A percentile compares a stretch with the other conserved stretches of the same genome.
These are phyloP conservation scores for Drosophila micromelanica DNA, from an alignment of 1,140 invertebrate genomes.

Conservation along the genomic window DNA sequence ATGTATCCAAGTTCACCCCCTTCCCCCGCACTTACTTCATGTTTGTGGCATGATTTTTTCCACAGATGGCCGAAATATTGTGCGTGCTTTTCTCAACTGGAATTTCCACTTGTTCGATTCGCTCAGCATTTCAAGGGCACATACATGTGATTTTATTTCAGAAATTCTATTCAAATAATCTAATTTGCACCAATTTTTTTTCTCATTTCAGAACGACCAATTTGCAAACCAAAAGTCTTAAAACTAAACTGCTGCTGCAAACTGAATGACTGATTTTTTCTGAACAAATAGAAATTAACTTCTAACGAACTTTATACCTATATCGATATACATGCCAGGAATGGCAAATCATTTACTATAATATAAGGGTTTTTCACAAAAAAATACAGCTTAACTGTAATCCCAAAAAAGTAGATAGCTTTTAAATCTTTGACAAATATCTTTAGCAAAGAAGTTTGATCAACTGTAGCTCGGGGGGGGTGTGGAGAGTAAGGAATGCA, in stretches of 20 bases:
- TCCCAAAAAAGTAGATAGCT: constrained; percentile 13
- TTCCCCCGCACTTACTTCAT: neutral
- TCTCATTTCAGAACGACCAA: constrained; percentile 70
- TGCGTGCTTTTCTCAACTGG: constrained; percentile 24
- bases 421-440: constrained; percentile 3
- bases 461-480: constrained; percentile 57
- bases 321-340: constrained; percentile 11
- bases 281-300: constrained; percentile 58
- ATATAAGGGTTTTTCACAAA: neutral
- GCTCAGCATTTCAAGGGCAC: constrained; percentile 20
- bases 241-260: constrained; percentile 71
- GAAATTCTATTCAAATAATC: neutral
- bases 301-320: constrained; percentile 49
- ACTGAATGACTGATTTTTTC: constrained; percentile 78
- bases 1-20: constrained; percentile 1
- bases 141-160: neutral
- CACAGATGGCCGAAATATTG: constrained; percentile 18
- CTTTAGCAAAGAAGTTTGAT: constrained; percentile 1
- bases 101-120: constrained; percentile 48
- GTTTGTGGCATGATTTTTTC: neutral
- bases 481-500: constrained; percentile 87
- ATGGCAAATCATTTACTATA: constrained; percentile 41
- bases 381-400: neutral
- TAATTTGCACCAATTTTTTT: constrained; percentile 5
- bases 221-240: constrained; percentile 74